These are phyloP conservation scores for Quadroppia sp. DNA, from an alignment of 2,888 invertebrate genomes.

Conservation along the genomic window DNA sequence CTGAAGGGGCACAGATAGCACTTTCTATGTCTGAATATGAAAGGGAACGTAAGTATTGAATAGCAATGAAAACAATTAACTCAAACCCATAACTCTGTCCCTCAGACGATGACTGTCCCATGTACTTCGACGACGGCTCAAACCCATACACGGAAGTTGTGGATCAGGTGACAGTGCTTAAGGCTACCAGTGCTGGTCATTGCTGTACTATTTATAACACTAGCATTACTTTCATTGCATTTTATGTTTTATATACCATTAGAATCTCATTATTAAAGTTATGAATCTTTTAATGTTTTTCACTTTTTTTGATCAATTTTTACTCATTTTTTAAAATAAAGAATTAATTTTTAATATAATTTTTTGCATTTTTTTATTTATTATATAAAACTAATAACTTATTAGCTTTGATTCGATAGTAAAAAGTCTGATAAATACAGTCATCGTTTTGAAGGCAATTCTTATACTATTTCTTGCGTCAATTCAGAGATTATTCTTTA, in stretches of 20 bases:
- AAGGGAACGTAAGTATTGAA: constrained; percentile 68
- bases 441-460: no score
- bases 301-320: background rate
- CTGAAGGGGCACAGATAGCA: constrained; percentile 80
- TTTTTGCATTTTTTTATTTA: no score
- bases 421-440: no score
- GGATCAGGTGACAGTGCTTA: constrained; percentile 39
- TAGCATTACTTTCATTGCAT: background rate
- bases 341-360: background rate
- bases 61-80: background rate
- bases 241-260: background rate
- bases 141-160: constrained; percentile 62
- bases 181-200: constrained; percentile 10
- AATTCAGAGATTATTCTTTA: no score
- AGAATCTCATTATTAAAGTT: constrained; percentile 3
- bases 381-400: no score
- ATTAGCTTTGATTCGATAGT: no score
- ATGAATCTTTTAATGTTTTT: background rate
- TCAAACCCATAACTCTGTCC: constrained; percentile 45
- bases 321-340: constrained; percentile 16
- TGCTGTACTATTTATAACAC: background rate
- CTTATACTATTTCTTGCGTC: no score
- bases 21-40: constrained; percentile 87
- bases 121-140: constrained; percentile 91
- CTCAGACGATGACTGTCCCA: constrained; percentile 86